Evolutionary conservation across 2,797 vertebrate species (phyloP), one percentile per base, ranked within the genome.

Genomic region (Lutjanus campechanus): DNA sequence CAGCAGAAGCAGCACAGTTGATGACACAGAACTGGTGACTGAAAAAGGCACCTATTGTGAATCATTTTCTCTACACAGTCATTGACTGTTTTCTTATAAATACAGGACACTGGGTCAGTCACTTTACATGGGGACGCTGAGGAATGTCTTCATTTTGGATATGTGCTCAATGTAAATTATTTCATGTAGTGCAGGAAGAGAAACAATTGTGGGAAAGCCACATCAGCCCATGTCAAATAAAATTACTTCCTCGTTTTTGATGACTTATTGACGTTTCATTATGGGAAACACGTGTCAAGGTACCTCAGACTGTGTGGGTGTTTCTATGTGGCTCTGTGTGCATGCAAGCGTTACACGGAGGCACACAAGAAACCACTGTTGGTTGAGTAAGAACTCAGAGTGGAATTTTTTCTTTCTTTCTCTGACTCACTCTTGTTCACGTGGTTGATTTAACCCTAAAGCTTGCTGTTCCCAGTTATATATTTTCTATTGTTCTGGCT

Each of bases 251-350:
- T 82, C 80, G 64, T 80, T 88, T 79, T 79, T 92, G 90, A 93
- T 65, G 81, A 84, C 69, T 89, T 88, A 83, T 81, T 89, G 91
- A 91, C 85, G 73, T 83, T 93, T 91, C 88, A 91, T 93, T 91
- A 90, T 58, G 55, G 76, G 68, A 56, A 87, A 93, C 88, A 92
- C 56, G 81, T n/a, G 16, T 74, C 51, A 29, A 17, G 29, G 20
- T 67, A 74, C n/a, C 56, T 73, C 58, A 22, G 54, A 65, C 5
- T 20, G 69, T 47, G 79, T 69, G 66, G 53, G 54, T 41, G 65
- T 41, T 46, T 65, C 46, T 19, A 6, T 44, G 44, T 13, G 20
- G 40, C 47, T 69, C 11, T 20, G 25, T 77, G 46, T 17, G n/a
- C 19, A 54, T 41, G 17, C 4, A 68, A 22, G 56, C 51, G 43